Conservation (phyloP, 2,113 vertebrate species). For the Thermophis baileyi region DNA sequence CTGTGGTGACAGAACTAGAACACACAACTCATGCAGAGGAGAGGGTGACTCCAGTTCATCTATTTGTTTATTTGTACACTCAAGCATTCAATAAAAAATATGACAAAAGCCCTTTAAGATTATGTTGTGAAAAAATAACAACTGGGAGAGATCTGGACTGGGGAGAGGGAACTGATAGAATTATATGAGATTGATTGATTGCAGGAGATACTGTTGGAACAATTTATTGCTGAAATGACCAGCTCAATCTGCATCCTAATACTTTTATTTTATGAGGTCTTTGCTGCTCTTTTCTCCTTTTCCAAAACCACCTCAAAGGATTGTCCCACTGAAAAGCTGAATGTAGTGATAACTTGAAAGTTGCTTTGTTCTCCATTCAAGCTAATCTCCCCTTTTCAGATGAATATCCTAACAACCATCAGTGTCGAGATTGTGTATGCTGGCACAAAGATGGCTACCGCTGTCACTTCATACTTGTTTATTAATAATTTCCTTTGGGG, state of each 20-base stretch:
- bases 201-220: not conserved
- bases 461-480: not conserved
- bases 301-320: not conserved
- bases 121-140: not conserved
- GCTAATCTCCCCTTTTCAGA: too few species aligned
- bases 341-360: not conserved
- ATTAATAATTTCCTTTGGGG: too few species aligned
- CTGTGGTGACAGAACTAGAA: not conserved
- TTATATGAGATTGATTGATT: not conserved
- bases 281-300: not conserved
- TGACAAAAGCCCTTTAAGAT: not conserved
- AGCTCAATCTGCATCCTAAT: not conserved
- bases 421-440: not conserved
- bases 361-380: not conserved
- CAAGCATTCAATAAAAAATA: not conserved
- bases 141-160: not conserved
- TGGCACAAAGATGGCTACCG: not conserved
- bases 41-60: not conserved
- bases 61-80: not conserved
- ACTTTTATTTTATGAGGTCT: not conserved
- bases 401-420: not conserved
- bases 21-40: not conserved
- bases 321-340: not conserved
- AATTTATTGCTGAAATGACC: not conserved
- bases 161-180: not conserved